Evolutionary conservation across 1,140 invertebrate genomes (phyloP).

Genomic region (Vollenhovia emeryi): DNA sequence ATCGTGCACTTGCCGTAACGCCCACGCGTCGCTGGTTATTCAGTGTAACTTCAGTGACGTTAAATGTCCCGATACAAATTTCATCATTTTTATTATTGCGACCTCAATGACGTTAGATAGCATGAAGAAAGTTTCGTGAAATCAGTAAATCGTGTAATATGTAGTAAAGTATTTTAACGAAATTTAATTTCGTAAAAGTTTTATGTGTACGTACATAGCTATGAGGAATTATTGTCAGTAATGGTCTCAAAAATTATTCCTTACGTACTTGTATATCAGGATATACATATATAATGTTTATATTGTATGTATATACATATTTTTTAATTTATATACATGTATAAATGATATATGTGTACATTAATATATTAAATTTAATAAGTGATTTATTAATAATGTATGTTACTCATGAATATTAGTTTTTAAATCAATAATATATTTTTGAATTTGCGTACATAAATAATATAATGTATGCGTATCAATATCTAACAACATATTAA

Average conservation of each 20-base stretch:
- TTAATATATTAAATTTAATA: background rate
- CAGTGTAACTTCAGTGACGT: background rate
- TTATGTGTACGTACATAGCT: background rate
- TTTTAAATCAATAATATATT: too few species aligned
- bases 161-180: background rate
- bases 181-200: too few species aligned
- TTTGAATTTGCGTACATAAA: too few species aligned
- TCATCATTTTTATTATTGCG: background rate
- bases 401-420: too few species aligned
- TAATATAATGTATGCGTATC: too few species aligned
- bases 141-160: background rate
- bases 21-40: background rate
- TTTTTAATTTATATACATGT: background rate
- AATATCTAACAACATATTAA: too few species aligned
- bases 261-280: background rate
- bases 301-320: background rate
- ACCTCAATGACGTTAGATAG: background rate
- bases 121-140: background rate
- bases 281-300: background rate
- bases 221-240: background rate
- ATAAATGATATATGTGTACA: background rate
- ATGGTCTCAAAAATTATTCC: background rate
- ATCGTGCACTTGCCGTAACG: background rate
- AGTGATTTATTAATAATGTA: too few species aligned
- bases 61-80: conserved; percentile 3